A percentile compares a stretch with the other conserved stretches of the same genome.
Conservation (phyloP, 2,113 vertebrate genomes). For the Xyrauchen texanus region DNA sequence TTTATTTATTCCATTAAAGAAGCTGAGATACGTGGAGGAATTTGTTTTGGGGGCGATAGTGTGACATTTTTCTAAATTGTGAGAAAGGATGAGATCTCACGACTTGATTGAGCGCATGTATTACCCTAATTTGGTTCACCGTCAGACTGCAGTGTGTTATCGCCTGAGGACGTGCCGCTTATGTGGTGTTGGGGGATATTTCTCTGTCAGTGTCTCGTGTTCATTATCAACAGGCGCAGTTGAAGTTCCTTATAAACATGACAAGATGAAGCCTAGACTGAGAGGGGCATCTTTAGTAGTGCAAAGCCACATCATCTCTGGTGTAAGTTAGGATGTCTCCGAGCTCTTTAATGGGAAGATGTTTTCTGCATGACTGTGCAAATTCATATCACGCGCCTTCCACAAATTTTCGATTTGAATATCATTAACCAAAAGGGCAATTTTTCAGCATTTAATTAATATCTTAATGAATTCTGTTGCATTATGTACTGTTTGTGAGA, state of each 20-base stretch:
- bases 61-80: constrained; percentile 62
- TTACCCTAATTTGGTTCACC: constrained; percentile 64
- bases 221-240: constrained; percentile 26
- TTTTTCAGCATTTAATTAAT: constrained; percentile 54
- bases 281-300: constrained; percentile 1
- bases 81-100: constrained; percentile 40
- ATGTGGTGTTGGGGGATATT: constrained; percentile 55
- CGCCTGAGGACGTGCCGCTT: constrained; percentile 56
- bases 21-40: constrained; percentile 45
- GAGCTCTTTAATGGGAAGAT: neutral
- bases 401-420: constrained; percentile 50
- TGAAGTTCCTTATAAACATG: constrained; percentile 11
- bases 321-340: constrained; percentile 1
- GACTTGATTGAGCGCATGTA: constrained; percentile 57
- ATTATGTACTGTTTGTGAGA: constrained; percentile 52
- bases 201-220: constrained; percentile 4
- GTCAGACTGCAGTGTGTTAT: constrained; percentile 59
- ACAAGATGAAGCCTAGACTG: constrained; percentile 23
- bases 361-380: constrained; percentile 1
- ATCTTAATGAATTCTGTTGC: constrained; percentile 47
- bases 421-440: constrained; percentile 52
- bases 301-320: neutral
- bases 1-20: constrained; percentile 49
- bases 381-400: neutral
- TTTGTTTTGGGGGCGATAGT: neutral